Conservation (phyloP, 2,113 vertebrate genomes). For the Alethe diademata region DNA sequence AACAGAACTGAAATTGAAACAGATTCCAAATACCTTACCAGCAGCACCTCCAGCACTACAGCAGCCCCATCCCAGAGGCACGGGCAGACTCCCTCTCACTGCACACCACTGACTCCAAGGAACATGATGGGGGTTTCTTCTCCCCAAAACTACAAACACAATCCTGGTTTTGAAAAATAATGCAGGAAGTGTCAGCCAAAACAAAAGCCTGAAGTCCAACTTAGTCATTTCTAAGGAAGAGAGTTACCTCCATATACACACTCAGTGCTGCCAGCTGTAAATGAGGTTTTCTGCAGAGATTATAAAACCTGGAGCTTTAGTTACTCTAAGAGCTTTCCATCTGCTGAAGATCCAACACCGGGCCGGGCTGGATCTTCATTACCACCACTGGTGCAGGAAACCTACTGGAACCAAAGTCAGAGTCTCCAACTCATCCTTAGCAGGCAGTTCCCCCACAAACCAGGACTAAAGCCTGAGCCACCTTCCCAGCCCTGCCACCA, state of each 20-base stretch:
- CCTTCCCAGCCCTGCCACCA: not conserved
- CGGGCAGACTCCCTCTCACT: rapidly evolving
- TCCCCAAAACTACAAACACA: not conserved
- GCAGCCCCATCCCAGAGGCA: not conserved
- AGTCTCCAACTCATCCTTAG: not conserved
- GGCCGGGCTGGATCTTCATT: rapidly evolving
- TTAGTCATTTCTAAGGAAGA: constrained; percentile 30
- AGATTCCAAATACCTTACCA: not conserved
- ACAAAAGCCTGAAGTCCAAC: constrained; percentile 40
- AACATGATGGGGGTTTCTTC: not conserved
- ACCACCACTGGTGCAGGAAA: not conserved
- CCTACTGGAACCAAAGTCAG: not conserved
- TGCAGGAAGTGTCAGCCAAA: constrained; percentile 1
- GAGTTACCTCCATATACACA: not conserved
- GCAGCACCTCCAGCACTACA: not conserved
- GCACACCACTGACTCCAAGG: not conserved
- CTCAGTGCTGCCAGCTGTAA: not conserved
- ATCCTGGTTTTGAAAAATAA: not conserved
- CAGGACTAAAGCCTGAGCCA: not conserved
- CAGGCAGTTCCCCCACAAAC: not conserved
- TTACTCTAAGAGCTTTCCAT: not conserved
- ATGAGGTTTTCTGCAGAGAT: not conserved
- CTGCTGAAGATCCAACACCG: not conserved
- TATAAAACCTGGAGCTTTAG: not conserved
- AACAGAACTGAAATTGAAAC: constrained; percentile 50